Conservation (phyloP, 2,888 invertebrate species). For the Acanthosepion lycidas region DNA sequence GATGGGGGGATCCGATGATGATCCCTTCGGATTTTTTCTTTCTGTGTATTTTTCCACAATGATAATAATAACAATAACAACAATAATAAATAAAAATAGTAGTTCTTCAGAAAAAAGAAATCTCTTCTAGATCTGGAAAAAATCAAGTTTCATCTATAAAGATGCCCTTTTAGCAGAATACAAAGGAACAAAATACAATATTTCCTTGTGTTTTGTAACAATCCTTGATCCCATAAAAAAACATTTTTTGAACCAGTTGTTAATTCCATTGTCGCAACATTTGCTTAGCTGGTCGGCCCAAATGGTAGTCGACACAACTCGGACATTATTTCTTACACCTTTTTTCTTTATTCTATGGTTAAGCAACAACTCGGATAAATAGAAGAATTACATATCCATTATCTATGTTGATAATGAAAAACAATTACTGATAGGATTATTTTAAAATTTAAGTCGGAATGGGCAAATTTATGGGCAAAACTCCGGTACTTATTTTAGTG, state of each 20-base stretch:
- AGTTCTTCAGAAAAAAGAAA: background rate
- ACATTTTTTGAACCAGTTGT: background rate
- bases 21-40: background rate
- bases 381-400: background rate
- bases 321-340: background rate
- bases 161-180: background rate
- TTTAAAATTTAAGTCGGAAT: background rate
- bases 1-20: background rate
- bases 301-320: background rate
- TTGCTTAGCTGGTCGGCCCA: background rate
- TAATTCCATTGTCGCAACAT: background rate
- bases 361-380: background rate
- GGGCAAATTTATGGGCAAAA: background rate
- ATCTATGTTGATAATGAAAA: background rate
- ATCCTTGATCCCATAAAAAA: background rate
- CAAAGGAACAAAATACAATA: background rate
- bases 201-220: background rate
- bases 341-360: background rate
- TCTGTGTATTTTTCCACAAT: background rate
- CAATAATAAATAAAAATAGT: background rate
- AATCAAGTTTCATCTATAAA: background rate
- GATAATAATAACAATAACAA: background rate
- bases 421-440: background rate
- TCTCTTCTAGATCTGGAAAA: background rate
- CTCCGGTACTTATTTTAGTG: background rate